A percentile compares a stretch with the other conserved stretches of the same genome.
Evolutionary conservation across 2,113 vertebrate genomes (phyloP).

Genomic region (Labrus mixtus): DNA sequence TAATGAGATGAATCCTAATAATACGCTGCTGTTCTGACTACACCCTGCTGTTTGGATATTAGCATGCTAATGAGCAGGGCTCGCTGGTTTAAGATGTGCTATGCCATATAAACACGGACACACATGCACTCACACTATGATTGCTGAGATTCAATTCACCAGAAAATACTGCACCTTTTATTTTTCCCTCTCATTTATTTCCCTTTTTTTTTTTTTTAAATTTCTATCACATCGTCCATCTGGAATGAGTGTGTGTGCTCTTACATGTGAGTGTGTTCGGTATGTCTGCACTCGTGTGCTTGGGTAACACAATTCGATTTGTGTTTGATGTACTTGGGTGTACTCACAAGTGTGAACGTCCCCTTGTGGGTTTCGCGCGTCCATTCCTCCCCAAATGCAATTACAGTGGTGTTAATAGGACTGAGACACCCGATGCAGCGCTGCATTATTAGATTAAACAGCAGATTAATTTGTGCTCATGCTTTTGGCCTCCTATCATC

Average conservation of each 20-base stretch:
- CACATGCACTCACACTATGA: conserved; percentile 55
- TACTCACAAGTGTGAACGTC: conserved; percentile 52
- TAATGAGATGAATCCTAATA: conserved; percentile 86
- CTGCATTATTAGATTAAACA: conserved; percentile 83
- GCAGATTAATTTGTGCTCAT: conserved; percentile 80
- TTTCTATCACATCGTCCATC: conserved; percentile 8
- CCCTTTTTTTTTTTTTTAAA: background rate
- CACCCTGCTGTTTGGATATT: conserved; percentile 85
- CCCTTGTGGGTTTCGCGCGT: conserved; percentile 57
- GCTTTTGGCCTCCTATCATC: conserved; percentile 75
- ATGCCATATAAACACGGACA: conserved; percentile 71
- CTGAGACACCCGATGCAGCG: conserved; percentile 71
- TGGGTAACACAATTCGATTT: conserved; percentile 62
- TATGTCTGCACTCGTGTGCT: conserved; percentile 23
- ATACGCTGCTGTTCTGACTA: conserved; percentile 72
- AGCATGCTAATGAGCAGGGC: conserved; percentile 85
- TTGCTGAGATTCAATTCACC: conserved; percentile 60
- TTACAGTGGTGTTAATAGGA: conserved; percentile 83
- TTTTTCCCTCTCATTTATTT: conserved; percentile 48
- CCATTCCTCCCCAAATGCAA: conserved; percentile 79
- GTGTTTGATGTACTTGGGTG: conserved; percentile 54
- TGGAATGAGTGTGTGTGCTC: conserved; percentile 1
- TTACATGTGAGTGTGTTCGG: background rate
- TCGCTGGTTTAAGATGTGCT: conserved; percentile 76
- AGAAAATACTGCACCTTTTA: conserved; percentile 37